Conservation (phyloP, 2,113 vertebrate species). For the Macaca fascicularis region DNA sequence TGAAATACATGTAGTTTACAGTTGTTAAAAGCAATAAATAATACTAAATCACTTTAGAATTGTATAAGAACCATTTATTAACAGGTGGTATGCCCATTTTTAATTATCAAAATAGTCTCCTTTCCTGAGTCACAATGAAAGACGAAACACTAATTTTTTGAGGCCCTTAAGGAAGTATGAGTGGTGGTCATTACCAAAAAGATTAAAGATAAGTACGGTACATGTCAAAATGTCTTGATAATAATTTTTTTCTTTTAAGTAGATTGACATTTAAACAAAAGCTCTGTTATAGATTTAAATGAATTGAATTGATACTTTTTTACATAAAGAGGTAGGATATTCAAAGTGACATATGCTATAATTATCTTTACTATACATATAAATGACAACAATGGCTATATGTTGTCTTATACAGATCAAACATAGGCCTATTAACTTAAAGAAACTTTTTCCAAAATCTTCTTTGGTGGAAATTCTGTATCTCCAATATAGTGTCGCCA, state of each 20-base stretch:
- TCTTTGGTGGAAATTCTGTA: background rate
- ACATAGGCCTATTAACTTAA: background rate
- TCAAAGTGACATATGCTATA: background rate
- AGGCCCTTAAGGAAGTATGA: background rate
- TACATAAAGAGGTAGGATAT: background rate
- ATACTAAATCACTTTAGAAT: background rate
- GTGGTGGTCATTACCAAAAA: conserved; percentile 29
- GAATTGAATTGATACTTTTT: background rate
- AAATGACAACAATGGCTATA: background rate
- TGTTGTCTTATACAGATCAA: background rate
- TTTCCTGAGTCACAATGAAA: conserved; percentile 33
- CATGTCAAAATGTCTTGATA: background rate
- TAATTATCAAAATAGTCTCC: background rate
- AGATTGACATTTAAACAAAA: background rate
- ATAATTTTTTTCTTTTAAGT: conserved; percentile 4
- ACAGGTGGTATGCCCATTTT: background rate
- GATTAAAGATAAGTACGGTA: conserved; percentile 15
- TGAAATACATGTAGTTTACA: background rate
- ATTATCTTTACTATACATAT: background rate
- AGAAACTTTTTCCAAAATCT: background rate
- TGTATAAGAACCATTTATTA: background rate
- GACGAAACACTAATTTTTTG: conserved; percentile 29
- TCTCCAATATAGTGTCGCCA: background rate
- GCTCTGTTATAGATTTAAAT: background rate
- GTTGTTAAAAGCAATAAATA: background rate